phyloP scores from a whole-genome alignment of 2,888 invertebrate species.

The Empis stercorea region DNA sequence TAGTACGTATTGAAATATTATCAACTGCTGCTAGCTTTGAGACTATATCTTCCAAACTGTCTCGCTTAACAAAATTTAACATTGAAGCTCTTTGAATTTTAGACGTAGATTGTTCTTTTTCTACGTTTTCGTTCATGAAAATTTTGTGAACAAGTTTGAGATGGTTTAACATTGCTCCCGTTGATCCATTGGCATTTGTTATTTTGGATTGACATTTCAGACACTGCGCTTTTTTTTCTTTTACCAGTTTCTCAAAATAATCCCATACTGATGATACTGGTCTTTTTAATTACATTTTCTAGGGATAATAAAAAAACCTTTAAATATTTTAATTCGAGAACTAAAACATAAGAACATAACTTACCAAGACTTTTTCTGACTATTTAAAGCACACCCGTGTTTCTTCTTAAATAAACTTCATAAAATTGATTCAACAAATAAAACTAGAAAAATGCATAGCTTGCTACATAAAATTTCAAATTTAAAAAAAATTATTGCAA shows the following conservation, averaged over 20 bases:
- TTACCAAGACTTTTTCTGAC: background rate
- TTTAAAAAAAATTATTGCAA: background rate
- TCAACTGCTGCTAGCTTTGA: too few species aligned
- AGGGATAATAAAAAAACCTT: background rate
- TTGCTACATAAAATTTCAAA: background rate
- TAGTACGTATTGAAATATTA: too few species aligned
- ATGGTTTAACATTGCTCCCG: background rate
- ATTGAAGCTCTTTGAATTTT: too few species aligned
- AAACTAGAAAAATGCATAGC: background rate
- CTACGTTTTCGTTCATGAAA: background rate
- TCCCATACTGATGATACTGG: background rate
- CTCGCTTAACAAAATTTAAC: too few species aligned
- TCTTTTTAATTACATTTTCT: background rate
- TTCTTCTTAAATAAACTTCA: background rate
- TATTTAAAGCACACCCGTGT: background rate
- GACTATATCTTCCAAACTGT: too few species aligned
- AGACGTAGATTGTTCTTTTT: background rate
- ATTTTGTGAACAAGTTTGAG: background rate
- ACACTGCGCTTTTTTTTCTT: background rate
- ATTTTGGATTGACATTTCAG: background rate
- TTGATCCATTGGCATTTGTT: background rate
- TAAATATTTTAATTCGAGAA: background rate
- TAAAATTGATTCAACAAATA: background rate
- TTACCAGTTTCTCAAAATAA: background rate
- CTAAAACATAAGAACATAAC: background rate